Percentiles rank a stretch among this genome's conserved stretches.
phyloP scores from a whole-genome alignment of 2,888 invertebrate species.

The Drosophila subquinaria region DNA sequence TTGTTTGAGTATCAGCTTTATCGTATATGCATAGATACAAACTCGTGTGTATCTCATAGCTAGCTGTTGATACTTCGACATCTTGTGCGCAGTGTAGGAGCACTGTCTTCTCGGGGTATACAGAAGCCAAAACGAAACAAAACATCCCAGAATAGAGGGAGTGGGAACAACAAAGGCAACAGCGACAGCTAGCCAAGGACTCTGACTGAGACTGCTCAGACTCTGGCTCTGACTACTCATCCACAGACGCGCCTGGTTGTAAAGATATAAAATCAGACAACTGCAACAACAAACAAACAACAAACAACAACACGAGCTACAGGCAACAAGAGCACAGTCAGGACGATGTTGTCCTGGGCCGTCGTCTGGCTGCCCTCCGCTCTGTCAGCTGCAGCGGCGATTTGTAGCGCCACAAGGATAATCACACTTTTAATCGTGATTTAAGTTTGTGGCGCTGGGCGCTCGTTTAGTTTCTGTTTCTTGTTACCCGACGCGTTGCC shows the following conservation, averaged over 20 bases:
- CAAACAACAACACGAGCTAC: constrained; percentile 50
- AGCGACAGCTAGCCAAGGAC: constrained; percentile 35
- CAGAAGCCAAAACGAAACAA: constrained; percentile 49
- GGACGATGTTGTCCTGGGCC: constrained; percentile 43
- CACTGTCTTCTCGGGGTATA: constrained; percentile 38
- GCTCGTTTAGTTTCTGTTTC: constrained; percentile 79
- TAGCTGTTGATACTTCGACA: constrained; percentile 48
- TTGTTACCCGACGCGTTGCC: constrained; percentile 57
- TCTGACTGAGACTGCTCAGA: constrained; percentile 14
- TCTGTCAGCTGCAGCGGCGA: constrained; percentile 82
- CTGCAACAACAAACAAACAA: constrained; percentile 70
- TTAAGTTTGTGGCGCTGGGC: constrained; percentile 82
- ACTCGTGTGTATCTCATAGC: constrained; percentile 23
- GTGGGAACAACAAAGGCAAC: constrained; percentile 44
- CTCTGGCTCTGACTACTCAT: constrained; percentile 58
- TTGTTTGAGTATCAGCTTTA: constrained; percentile 1
- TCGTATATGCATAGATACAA: constrained; percentile 19
- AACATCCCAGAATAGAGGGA: constrained; percentile 4
- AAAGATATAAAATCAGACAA: constrained; percentile 81
- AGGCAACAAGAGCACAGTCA: constrained; percentile 20
- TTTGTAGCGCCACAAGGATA: constrained; percentile 85
- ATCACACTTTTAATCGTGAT: constrained; percentile 85
- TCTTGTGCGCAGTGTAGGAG: constrained; percentile 22
- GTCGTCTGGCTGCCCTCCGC: constrained; percentile 20
- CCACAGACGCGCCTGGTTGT: constrained; percentile 76